Evolutionary conservation across 2,797 vertebrate species (phyloP).

Genomic region (Lycodopsis pacificus): DNA sequence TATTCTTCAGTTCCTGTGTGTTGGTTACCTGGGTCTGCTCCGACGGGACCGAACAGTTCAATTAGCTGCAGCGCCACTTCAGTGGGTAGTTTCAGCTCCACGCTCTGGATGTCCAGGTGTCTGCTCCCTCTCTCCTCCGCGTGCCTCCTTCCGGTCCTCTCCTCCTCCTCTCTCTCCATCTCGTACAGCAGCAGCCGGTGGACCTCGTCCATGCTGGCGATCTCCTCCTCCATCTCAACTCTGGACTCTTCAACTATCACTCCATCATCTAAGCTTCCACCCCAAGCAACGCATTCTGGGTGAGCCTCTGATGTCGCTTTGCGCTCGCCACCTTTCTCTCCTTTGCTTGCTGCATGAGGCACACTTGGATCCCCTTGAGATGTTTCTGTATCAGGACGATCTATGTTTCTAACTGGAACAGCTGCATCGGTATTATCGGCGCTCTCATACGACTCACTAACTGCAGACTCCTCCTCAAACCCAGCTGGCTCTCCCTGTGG

Average conservation of each 20-base stretch:
- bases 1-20: neutral
- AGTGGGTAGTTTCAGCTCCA: slow-evolving; percentile 93
- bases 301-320: slow-evolving; percentile 14
- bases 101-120: slow-evolving; percentile 88
- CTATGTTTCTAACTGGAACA: slow-evolving; percentile 15
- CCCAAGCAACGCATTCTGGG: slow-evolving; percentile 4
- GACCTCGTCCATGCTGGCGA: slow-evolving; percentile 64
- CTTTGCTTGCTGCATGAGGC: slow-evolving; percentile 15
- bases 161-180: slow-evolving; percentile 69
- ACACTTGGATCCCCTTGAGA: slow-evolving; percentile 6
- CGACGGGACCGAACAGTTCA: slow-evolving; percentile 98
- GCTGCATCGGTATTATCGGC: neutral
- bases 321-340: slow-evolving; percentile 18
- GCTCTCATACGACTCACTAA: slow-evolving; percentile 11
- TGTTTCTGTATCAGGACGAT: slow-evolving; percentile 25
- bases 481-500: slow-evolving; percentile 5
- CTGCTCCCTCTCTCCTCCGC: slow-evolving; percentile 45
- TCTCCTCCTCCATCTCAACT: slow-evolving; percentile 61
- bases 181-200: slow-evolving; percentile 71
- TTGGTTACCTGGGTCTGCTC: slow-evolving; percentile 93
- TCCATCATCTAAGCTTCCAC: slow-evolving; percentile 24
- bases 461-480: slow-evolving; percentile 17
- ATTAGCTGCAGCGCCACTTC: slow-evolving; percentile 94
- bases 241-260: slow-evolving; percentile 38
- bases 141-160: slow-evolving; percentile 41